Conservation (phyloP, 2,113 vertebrate species). For the Cygnus buccinator region DNA sequence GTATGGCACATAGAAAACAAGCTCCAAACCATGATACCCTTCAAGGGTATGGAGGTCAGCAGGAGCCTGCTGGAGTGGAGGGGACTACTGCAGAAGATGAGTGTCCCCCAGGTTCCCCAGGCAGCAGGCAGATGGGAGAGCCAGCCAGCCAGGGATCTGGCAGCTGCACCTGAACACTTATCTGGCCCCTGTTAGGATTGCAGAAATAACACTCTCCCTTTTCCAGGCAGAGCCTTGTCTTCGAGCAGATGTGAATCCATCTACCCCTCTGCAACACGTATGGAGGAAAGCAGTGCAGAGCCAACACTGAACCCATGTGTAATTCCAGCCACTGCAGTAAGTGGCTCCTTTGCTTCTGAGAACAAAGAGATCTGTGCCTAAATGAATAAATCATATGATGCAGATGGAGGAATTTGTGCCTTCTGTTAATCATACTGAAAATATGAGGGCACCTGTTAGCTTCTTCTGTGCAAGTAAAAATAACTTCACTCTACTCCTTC, state of each 20-base stretch:
- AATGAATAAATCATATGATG: not conserved
- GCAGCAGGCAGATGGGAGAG: not conserved
- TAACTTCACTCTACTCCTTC: not conserved
- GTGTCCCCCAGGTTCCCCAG: not conserved
- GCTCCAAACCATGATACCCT: rapidly evolving
- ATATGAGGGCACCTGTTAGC: not conserved
- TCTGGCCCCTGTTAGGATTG: rapidly evolving
- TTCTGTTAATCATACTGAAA: not conserved
- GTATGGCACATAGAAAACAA: rapidly evolving
- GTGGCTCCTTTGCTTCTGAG: not conserved
- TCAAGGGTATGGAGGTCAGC: not conserved
- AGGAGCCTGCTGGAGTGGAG: not conserved
- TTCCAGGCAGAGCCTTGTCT: rapidly evolving
- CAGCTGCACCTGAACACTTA: not conserved
- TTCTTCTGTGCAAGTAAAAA: not conserved
- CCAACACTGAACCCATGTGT: not conserved
- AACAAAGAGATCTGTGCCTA: not conserved
- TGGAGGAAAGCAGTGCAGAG: not conserved
- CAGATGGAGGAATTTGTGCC: not conserved
- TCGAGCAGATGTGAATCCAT: not conserved
- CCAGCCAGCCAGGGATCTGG: not conserved
- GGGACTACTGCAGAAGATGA: not conserved
- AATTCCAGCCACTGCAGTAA: not conserved
- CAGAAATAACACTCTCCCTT: not conserved
- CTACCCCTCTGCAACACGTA: rapidly evolving